A percentile compares a stretch with the other conserved stretches of the same genome.
Evolutionary conservation across 2,888 invertebrate species (phyloP).

Genomic region (Coenonympha arcania): DNA sequence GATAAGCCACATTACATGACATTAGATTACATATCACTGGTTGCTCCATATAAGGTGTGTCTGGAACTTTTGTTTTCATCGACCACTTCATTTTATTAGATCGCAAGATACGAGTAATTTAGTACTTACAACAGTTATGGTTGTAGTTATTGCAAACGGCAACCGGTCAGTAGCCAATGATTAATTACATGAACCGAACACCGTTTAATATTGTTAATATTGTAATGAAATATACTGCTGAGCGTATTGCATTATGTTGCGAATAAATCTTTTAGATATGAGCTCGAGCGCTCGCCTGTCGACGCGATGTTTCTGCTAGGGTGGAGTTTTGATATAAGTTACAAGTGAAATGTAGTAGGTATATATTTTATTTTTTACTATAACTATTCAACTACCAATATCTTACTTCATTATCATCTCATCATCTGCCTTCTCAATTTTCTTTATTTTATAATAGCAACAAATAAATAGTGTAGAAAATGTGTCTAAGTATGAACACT

Average conservation of each 20-base stretch:
- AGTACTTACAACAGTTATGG: slow-evolving; percentile 1
- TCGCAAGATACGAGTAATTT: not conserved
- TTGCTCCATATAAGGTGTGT: not conserved
- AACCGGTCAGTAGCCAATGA: slow-evolving; percentile 1
- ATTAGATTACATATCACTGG: not conserved
- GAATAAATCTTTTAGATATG: not conserved
- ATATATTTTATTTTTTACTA: no score
- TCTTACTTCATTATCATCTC: no score
- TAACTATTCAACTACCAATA: no score
- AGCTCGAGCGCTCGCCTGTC: no score
- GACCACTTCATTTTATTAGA: not conserved
- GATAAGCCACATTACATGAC: not conserved
- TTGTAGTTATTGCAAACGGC: not conserved
- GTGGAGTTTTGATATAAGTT: not conserved
- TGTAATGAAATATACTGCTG: slow-evolving; percentile 6
- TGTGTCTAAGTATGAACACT: not conserved
- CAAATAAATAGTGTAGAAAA: no score
- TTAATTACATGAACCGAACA: slow-evolving; percentile 6
- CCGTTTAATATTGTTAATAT: slow-evolving; percentile 7
- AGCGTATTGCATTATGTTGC: slow-evolving; percentile 2
- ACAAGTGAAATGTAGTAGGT: no score
- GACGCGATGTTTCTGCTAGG: not conserved
- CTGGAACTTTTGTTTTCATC: not conserved
- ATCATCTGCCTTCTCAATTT: no score
- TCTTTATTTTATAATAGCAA: no score